phyloP scores from a whole-genome alignment of 2,888 invertebrate species.

The Chrysina gloriosa region DNA sequence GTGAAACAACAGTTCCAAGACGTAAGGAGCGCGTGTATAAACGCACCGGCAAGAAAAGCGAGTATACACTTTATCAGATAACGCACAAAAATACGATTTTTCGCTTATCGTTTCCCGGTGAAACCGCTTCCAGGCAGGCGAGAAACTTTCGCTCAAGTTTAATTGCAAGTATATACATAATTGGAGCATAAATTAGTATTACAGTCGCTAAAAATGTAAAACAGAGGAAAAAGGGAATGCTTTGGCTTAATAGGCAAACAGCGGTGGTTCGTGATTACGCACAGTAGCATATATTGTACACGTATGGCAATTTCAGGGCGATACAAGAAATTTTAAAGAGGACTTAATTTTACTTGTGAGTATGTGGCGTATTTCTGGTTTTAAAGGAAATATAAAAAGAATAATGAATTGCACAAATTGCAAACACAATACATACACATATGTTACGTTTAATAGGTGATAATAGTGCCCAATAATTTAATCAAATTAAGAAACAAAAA shows the following conservation, averaged over 20 bases:
- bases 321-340: too few relatives aligned
- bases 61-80: constrained; percentile 28
- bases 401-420: too few relatives aligned
- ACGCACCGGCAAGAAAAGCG: constrained; percentile 17
- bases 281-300: neutral
- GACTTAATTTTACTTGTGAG: too few relatives aligned
- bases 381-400: too few relatives aligned
- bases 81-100: constrained; percentile 37
- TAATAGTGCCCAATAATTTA: too few relatives aligned
- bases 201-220: constrained; percentile 27
- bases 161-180: constrained; percentile 32
- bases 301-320: neutral
- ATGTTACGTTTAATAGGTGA: too few relatives aligned
- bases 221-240: constrained; percentile 18
- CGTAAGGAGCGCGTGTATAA: constrained; percentile 4
- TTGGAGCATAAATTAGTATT: constrained; percentile 33
- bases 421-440: too few relatives aligned
- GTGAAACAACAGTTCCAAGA: neutral
- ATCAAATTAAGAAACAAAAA: too few relatives aligned
- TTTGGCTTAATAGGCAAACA: constrained; percentile 1
- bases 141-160: constrained; percentile 26
- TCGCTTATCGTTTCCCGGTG: constrained; percentile 21
- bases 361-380: too few relatives aligned
- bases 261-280: constrained; percentile 15
- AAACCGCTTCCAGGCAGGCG: constrained; percentile 30